These are phyloP conservation scores for Antheraea pernyi DNA, from an alignment of 1,140 invertebrate genomes.

Conservation along the genomic window DNA sequence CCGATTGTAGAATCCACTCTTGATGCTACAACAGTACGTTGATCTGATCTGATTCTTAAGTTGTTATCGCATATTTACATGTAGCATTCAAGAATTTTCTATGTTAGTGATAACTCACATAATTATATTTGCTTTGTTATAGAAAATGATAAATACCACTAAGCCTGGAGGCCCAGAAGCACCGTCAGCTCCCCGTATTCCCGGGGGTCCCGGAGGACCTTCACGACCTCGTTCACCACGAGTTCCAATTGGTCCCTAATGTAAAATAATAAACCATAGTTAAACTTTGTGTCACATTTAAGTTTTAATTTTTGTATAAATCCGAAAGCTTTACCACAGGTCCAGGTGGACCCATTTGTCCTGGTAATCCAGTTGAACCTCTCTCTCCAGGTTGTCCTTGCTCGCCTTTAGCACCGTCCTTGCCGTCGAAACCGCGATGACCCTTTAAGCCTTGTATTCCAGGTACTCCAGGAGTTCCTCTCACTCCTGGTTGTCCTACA, in stretches of 20 bases:
- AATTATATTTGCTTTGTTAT: neutral
- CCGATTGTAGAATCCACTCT: no score
- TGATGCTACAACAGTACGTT: no score
- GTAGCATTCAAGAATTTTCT: no score
- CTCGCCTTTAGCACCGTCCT: conserved; percentile 90
- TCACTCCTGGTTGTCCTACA: conserved; percentile 83
- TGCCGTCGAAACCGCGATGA: conserved; percentile 87
- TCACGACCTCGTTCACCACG: conserved; percentile 92
- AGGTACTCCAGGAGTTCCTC: conserved; percentile 87
- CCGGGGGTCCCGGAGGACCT: conserved; percentile 86
- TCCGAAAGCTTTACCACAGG: conserved; percentile 78
- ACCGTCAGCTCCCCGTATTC: conserved; percentile 89
- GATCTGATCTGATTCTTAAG: no score
- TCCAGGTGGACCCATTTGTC: conserved; percentile 84
- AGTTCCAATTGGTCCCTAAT: conserved; percentile 87
- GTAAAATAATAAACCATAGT: no score
- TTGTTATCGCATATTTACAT: no score
- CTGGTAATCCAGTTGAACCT: conserved; percentile 82
- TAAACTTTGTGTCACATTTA: no score
- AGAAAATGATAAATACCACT: conserved; percentile 74
- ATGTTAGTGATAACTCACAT: neutral
- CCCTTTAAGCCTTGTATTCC: conserved; percentile 87
- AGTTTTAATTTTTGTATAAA: no score
- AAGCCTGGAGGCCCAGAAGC: conserved; percentile 86
- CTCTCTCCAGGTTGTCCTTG: conserved; percentile 86